Base-by-base conservation (phyloP, 2,888 invertebrate species). In the Acanthosoma haemorrhoidale region DNA sequence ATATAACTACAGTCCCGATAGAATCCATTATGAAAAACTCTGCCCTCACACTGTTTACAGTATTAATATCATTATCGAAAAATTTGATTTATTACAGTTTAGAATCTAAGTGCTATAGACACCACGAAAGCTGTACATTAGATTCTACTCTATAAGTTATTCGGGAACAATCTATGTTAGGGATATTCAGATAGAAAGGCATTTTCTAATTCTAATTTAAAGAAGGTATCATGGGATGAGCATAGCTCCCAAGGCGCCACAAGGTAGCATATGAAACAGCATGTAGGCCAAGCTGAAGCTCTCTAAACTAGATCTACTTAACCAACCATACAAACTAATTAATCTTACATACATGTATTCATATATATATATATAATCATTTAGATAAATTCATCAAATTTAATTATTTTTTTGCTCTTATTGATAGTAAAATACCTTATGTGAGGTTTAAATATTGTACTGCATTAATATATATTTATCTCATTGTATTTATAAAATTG, bases 251-350 rank as follows among this genome's bases (percentile, higher is more conserved):
- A 43, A 43, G 43, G 38, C 38, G 41, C 21, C 18, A 43, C 41
- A 32, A 66, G 25, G 15, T 63, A 59, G 61, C 32, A 36, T 36
- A 61, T 61, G 41, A 39, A 29, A 64, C 36, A 64, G 64, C 41
- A 64, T 41, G 9, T 72, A 72, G 72, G 72, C 72, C 72, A 70
- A 68, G 72, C 72, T 51, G 41, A 72, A 68, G 68, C 72, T 68
- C 21, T 57, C 66, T 68, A 72, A 39, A 34, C 63, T 59, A 58
- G 8, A 15, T 63, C 58, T 59, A 72, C n/a, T 43, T n/a, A 68
- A 72, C 72, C 72, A 70, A 72, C 72, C 72, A 72, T 67, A 58
- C 72, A 72, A 70, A 69, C 71, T 69, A 69, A 71, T 66, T 57
- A 38, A 11, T 59, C 58, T 57, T 32, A 39, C 34, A 25, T 29